Evolutionary conservation across 1,140 invertebrate genomes (phyloP).

Genomic region (Frieseomelitta varia): DNA sequence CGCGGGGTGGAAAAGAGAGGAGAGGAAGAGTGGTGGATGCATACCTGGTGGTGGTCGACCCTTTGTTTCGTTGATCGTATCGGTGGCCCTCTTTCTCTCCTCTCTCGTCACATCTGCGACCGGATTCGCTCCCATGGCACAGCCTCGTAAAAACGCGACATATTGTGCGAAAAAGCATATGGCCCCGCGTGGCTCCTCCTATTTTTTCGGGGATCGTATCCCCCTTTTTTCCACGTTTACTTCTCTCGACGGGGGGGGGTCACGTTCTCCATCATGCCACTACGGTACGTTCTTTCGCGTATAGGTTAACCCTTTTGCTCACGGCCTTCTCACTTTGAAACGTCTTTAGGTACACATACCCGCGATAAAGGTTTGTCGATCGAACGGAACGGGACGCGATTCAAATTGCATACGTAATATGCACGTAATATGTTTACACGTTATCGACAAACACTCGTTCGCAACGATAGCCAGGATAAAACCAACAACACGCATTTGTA

Average conservation of each 20-base stretch:
- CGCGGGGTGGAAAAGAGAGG: background rate
- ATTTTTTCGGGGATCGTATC: background rate
- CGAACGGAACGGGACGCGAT: too few relatives aligned
- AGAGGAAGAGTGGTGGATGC: background rate
- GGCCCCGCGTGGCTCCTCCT: slow-evolving; percentile 29
- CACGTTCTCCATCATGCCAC: background rate
- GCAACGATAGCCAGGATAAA: too few relatives aligned
- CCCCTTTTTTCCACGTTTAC: background rate
- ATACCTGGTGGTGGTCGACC: slow-evolving; percentile 70
- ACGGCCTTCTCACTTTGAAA: too few relatives aligned
- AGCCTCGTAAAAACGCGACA: slow-evolving; percentile 63
- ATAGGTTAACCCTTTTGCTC: too few relatives aligned
- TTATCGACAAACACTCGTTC: too few relatives aligned
- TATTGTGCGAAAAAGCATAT: slow-evolving; percentile 71
- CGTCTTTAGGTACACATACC: too few relatives aligned
- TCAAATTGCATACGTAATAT: too few relatives aligned
- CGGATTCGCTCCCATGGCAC: slow-evolving; percentile 61
- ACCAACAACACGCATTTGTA: too few relatives aligned
- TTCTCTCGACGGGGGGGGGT: background rate
- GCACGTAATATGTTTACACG: too few relatives aligned
- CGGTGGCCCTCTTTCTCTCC: slow-evolving; percentile 51
- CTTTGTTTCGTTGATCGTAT: slow-evolving; percentile 77
- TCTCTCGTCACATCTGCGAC: slow-evolving; percentile 72
- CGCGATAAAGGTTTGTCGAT: too few relatives aligned
- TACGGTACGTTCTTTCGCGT: too few relatives aligned